These are phyloP conservation scores for Papilio elwesi DNA, from an alignment of 2,888 invertebrate species.

Conservation along the genomic window DNA sequence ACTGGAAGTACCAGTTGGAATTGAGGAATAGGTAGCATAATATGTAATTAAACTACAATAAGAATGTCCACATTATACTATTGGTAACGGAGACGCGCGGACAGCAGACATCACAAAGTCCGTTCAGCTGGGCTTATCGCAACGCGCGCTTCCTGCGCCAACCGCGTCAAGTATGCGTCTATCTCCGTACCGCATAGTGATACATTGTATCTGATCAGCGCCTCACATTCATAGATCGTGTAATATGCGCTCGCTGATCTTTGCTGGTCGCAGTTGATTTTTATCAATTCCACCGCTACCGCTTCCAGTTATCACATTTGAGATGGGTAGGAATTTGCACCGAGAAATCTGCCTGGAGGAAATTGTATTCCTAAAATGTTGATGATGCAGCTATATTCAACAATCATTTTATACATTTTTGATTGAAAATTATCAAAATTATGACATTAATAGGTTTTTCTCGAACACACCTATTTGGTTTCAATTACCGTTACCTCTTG, in stretches of 20 bases:
- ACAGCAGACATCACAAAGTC: constrained; percentile 83
- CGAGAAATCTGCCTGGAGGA: neutral
- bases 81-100: constrained; percentile 71
- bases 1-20: too few relatives aligned
- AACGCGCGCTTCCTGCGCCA: constrained; percentile 75
- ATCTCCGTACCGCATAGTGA: constrained; percentile 45
- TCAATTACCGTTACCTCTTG: too few relatives aligned
- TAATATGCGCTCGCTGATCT: constrained; percentile 29
- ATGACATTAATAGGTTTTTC: too few relatives aligned
- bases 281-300: constrained; percentile 13
- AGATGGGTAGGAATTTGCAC: constrained; percentile 6
- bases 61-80: constrained; percentile 53
- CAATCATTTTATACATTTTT: too few relatives aligned
- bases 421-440: too few relatives aligned
- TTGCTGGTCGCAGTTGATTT: constrained; percentile 25
- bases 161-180: constrained; percentile 76
- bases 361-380: neutral
- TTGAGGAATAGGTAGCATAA: too few relatives aligned
- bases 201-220: constrained; percentile 35
- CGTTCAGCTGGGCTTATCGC: constrained; percentile 80
- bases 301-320: neutral
- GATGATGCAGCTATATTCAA: too few relatives aligned
- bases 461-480: too few relatives aligned
- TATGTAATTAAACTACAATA: neutral
- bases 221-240: constrained; percentile 36